phyloP scores from a whole-genome alignment of 2,797 vertebrate genomes.

The Muscicapa comitata region DNA sequence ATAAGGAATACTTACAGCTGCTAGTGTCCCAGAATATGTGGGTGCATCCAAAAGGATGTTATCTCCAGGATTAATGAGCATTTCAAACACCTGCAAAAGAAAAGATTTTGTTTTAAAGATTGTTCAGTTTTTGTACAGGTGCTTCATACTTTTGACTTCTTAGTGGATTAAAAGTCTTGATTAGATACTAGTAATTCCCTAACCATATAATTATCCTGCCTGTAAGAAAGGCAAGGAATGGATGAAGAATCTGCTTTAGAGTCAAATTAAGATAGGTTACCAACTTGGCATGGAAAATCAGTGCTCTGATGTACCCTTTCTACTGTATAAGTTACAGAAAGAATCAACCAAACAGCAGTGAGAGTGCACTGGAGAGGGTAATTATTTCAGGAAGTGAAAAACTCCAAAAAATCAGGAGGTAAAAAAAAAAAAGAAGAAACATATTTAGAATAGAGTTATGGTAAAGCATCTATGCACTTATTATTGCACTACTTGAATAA shows the following conservation, averaged over 20 bases:
- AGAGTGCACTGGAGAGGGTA: neutral
- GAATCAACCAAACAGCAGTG: neutral
- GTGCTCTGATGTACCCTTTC: neutral
- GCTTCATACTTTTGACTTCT: neutral
- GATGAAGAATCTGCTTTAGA: neutral
- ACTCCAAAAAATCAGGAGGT: neutral
- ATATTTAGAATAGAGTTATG: neutral
- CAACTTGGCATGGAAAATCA: neutral
- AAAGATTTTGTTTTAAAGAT: neutral
- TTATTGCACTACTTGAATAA: neutral
- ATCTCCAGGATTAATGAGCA: slow-evolving; percentile 90
- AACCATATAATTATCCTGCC: neutral
- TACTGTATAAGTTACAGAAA: neutral
- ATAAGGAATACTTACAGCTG: slow-evolving; percentile 77
- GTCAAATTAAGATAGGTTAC: neutral
- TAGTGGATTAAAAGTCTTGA: neutral
- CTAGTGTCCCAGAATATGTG: slow-evolving; percentile 86
- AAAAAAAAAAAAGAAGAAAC: neutral
- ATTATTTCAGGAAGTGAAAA: neutral
- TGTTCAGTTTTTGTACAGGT: neutral
- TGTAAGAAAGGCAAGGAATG: neutral
- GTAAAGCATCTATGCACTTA: neutral
- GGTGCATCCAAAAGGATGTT: slow-evolving; percentile 87
- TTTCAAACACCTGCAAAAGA: slow-evolving; percentile 88
- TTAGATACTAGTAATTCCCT: neutral